Evolutionary conservation across 2,113 vertebrate species (phyloP), one percentile per base, ranked within the genome.

Genomic region (Daboia siamensis): DNA sequence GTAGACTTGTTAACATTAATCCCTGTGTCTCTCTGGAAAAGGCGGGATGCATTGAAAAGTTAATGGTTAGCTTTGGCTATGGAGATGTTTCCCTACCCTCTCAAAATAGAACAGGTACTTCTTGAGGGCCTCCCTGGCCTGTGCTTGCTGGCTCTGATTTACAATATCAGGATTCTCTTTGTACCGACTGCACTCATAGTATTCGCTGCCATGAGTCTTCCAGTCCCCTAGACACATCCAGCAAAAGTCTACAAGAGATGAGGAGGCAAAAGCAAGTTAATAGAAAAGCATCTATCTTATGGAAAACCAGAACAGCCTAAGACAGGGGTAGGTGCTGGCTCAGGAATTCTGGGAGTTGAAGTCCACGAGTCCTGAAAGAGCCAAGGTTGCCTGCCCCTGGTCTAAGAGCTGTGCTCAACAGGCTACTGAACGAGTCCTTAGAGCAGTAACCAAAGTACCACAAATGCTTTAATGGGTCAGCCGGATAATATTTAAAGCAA

Each of bases 61-160:
- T 96, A 96, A 97, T 95, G 95, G 96, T 52, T 95, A 95, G 95
- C 95, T 94, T 93, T 95, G 94, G 91, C 92, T 92, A 96, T 94
- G 52, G 92, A 95, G 93, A 94, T 93, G 94, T 94, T 61, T 96
- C 98, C 97, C 97, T 97, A 99, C 99, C 98, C 99, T 99, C 98
- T 99, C 99, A 96, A 99, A 99, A 98, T 99, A 99, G 98, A 99
- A 99, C 97, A 99, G 98, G 98, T 99, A 99, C 98, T 99, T 99
- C 98, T 99, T 99, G 95, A 99, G 99, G 93, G 99, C 99, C 97
- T 99, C 99, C 95, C 99, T 98, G 97, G 99, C 99, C 97, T 99
- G 99, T 95, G 99, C 99, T 98, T 99, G 99, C 97, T 99, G 99
- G 97, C 99, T 99, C 98, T 99, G 99, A 98, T 99, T 99, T 97